phyloP scores from a whole-genome alignment of 2,888 invertebrate species.

The Oasisia sp. region DNA sequence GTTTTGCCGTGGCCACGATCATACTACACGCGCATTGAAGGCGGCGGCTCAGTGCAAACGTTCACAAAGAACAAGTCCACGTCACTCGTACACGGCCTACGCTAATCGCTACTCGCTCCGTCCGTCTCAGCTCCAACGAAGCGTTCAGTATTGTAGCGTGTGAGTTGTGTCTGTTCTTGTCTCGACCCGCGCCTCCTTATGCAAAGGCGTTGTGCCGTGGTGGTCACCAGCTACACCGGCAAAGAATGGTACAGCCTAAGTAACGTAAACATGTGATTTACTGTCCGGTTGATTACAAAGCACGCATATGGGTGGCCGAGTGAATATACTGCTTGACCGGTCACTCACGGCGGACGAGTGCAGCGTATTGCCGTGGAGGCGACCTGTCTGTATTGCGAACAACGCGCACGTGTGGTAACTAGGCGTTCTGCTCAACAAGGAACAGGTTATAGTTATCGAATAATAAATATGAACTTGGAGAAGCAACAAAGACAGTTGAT shows the following conservation, averaged over 20 bases:
- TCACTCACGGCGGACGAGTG: not conserved
- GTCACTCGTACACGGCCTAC: not conserved
- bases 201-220: not conserved
- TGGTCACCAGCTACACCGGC: not conserved
- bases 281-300: not conserved
- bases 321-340: not conserved
- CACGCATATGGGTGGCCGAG: not conserved
- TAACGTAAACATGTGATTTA: not conserved
- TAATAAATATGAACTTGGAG: not conserved
- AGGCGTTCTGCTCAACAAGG: not conserved
- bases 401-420: not conserved
- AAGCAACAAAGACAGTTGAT: too few species aligned
- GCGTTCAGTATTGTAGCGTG: not conserved
- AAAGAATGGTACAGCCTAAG: not conserved
- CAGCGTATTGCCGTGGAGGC: not conserved
- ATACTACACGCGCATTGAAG: not conserved
- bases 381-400: not conserved
- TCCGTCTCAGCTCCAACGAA: not conserved
- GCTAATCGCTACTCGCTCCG: not conserved
- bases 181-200: not conserved
- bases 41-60: not conserved
- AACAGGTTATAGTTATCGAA: not conserved
- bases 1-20: not conserved
- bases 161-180: not conserved
- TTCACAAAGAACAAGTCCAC: not conserved